A percentile compares a stretch with the other conserved stretches of the same genome.
Evolutionary conservation across 2,113 vertebrate genomes (phyloP).

Genomic region (Sciurus niger): DNA sequence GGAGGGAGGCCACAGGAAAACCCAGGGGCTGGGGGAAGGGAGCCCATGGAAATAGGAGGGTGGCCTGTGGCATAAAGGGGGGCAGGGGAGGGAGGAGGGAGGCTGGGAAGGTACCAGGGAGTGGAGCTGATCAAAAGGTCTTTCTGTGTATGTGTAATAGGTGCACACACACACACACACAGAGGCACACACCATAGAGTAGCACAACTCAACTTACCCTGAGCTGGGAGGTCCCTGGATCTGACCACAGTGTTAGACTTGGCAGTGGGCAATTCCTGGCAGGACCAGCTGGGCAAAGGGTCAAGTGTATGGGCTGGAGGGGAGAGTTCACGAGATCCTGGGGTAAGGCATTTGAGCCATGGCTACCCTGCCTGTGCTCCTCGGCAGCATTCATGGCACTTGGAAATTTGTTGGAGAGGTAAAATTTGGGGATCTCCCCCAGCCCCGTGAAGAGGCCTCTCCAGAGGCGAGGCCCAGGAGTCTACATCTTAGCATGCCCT

Average conservation of each 20-base stretch:
- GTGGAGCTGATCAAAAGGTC: background rate
- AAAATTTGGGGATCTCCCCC: background rate
- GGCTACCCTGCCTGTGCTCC: no score
- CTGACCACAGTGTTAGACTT: background rate
- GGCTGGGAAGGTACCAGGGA: background rate
- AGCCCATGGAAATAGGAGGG: no score
- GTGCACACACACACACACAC: background rate
- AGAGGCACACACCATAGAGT: background rate
- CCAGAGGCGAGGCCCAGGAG: background rate
- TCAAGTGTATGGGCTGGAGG: background rate
- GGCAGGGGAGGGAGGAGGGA: background rate
- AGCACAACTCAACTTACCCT: background rate
- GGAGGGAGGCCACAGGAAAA: background rate
- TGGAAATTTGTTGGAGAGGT: background rate
- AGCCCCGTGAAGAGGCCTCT: background rate
- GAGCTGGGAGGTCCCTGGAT: background rate
- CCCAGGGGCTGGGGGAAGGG: no score
- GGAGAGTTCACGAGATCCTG: fast-evolving
- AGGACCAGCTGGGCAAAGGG: background rate
- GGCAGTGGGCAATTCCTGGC: constrained; percentile 14
- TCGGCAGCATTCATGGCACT: background rate
- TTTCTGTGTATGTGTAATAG: background rate
- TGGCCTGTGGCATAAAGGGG: no score
- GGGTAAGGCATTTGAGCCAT: background rate
- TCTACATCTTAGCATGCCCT: background rate